Evolutionary conservation across 2,888 invertebrate species (phyloP), one percentile per base, ranked within the genome.

Genomic region (Anthophora plumipes): DNA sequence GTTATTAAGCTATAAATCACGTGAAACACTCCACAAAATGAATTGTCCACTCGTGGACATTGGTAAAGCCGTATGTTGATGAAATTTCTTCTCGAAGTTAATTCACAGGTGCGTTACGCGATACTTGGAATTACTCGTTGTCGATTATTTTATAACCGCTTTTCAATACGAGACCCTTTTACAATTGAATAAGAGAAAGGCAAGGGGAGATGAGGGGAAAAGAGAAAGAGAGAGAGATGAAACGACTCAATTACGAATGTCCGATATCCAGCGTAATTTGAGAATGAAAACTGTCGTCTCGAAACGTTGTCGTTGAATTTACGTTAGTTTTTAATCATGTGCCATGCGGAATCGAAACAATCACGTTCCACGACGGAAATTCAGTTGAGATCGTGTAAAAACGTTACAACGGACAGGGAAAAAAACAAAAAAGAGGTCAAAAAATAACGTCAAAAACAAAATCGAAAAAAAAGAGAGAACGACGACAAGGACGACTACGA

Each of bases 311-410:
- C 20, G 37, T 46, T 20, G 68, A 41, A 64, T 69, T 64, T 63
- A 43, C n/a, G 61, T 52, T 46, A 54, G 59, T 55, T 59, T 67
- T 54, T 67, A 70, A 52, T 54, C 25, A 17, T 41, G 59, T 8
- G 20, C 52, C 43, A 52, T 59, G 63, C 64, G 54, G 55, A 57
- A 77, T 68, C 67, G 69, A 78, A 78, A 77, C 78, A 69, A 78
- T 78, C 69, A 69, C 52, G 57, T 46, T 39, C 52, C 31, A 22
- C 63, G 57, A 25, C 46, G 55, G 46, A 64, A 69, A 63, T 48
- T 41, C 66, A 52, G 4, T 59, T 8, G 52, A 70, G n/a, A 37
- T 54, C 50, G 39, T 39, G 46, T 22, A 55, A 76, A 77, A 71
- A 57, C 59, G 69, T 54, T 64, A 31, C 52, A 54, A 5, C 20